Percentiles rank a stretch among this genome's conserved stretches.
These are phyloP conservation scores for Saccopteryx bilineata DNA, from an alignment of 2,113 vertebrate species.

Conservation along the genomic window DNA sequence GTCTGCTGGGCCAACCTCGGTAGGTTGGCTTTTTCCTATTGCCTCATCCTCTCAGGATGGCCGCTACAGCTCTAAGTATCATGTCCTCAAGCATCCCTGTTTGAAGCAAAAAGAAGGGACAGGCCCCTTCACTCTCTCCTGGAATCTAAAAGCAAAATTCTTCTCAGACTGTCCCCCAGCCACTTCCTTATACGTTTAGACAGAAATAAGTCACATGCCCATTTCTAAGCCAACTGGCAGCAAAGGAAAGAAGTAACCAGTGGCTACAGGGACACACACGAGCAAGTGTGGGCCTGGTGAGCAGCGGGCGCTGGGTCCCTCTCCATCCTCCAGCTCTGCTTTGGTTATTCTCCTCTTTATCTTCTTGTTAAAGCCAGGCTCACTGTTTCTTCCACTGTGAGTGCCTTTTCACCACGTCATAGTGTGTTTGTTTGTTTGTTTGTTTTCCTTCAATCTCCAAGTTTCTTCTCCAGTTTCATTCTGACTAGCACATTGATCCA, in stretches of 20 bases:
- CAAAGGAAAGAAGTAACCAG: background rate
- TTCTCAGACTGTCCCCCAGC: background rate
- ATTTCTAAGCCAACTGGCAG: background rate
- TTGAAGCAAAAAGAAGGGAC: background rate
- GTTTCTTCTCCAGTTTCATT: background rate
- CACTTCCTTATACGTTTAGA: background rate
- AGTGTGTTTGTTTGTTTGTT: background rate
- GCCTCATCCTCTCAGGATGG: background rate
- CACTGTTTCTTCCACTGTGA: fast-evolving
- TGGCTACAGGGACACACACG: fast-evolving
- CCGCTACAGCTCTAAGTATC: background rate
- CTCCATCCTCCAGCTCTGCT: background rate
- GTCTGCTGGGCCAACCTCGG: background rate
- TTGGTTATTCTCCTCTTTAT: background rate
- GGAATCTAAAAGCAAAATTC: conserved; percentile 9
- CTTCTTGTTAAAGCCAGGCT: background rate
- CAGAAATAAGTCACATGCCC: background rate
- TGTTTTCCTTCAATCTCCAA: background rate
- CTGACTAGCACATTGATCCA: background rate
- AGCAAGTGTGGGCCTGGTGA: background rate
- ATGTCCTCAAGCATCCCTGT: background rate
- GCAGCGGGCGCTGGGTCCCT: fast-evolving
- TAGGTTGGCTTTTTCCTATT: background rate
- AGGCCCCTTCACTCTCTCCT: background rate
- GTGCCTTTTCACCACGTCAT: background rate